Base-by-base conservation (phyloP, 2,113 vertebrate genomes). In the Mesocricetus auratus region DNA sequence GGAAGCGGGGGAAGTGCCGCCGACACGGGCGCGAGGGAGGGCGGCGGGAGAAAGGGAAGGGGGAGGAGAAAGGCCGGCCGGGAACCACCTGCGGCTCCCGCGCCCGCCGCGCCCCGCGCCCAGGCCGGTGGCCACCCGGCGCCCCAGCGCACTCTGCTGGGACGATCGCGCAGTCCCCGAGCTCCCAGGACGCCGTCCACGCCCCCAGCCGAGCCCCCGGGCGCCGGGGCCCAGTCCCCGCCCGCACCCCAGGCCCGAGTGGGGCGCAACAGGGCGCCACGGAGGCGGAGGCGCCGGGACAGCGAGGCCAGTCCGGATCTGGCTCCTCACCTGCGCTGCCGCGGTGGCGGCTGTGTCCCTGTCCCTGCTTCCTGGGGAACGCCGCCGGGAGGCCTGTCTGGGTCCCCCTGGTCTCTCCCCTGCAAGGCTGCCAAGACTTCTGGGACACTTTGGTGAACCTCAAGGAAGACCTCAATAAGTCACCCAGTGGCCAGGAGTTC, bases 81-180 rank as follows among this genome's bases (percentile, higher is more conserved):
- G 96, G 93, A 98, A 94, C 98, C 98, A 99, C 98, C 98, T 98
- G 98, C 98, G 96, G 97, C 98, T 81, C 98, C 96, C 87, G 90
- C 4, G 87, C 88, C 79, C 83, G 81, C 81, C 81, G 81, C 17
- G 83, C 77, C 91, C n/a, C 2, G 93, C 42, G 68, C 94, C 56
- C n/a, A 4, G 39, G 8, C 79, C 53, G 53, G 50, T 2, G 88
- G 93, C 79, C 15, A 62, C 77, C 86, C 33, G 19, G 93, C 50
- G 68, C 81, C 94, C 50, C n/a, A 16, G 90, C 75, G 79, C 64
- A 10, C 94, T 68, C 91, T 45, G 74, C 74, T 17, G 29, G 56
- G 73, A 0, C 45, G 1, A 11, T 64, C 66, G 26, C 47, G 1
- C 71, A 7, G 73, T 21, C 58, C 31, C 7, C n/a, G 66, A 64